Evolutionary conservation across 1,140 invertebrate species (phyloP).

Genomic region (Antheraea mylitta): DNA sequence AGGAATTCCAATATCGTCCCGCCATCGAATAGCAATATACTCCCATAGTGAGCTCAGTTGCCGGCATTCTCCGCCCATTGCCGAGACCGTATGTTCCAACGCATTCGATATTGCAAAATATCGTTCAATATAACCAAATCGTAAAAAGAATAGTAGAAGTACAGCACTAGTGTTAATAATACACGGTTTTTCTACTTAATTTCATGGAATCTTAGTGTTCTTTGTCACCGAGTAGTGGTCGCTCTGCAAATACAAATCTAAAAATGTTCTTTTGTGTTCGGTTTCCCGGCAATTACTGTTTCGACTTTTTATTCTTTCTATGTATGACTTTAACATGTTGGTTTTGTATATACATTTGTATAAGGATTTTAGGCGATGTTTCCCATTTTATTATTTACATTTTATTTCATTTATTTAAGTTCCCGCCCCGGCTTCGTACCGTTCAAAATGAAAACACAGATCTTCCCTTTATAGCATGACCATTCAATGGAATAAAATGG

Average conservation of each 20-base stretch:
- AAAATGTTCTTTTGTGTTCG: too few relatives aligned
- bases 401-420: too few relatives aligned
- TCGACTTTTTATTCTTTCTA: too few relatives aligned
- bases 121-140: constrained; percentile 46
- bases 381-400: too few relatives aligned
- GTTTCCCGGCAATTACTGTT: too few relatives aligned
- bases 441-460: too few relatives aligned
- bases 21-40: constrained; percentile 53
- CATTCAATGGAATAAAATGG: too few relatives aligned
- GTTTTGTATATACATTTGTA: too few relatives aligned
- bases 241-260: neutral
- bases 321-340: too few relatives aligned
- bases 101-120: constrained; percentile 57
- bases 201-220: neutral
- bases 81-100: constrained; percentile 39
- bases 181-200: neutral
- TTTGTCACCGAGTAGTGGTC: neutral
- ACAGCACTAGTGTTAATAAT: constrained; percentile 14
- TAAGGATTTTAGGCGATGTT: too few relatives aligned
- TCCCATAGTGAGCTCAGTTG: constrained; percentile 48
- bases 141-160: constrained; percentile 19
- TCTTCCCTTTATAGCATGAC: too few relatives aligned
- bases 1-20: constrained; percentile 60
- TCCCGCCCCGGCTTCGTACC: too few relatives aligned
- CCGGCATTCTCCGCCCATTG: constrained; percentile 56